Base-by-base conservation (phyloP, 1,140 invertebrate species). In the Odontomachus brunneus region DNA sequence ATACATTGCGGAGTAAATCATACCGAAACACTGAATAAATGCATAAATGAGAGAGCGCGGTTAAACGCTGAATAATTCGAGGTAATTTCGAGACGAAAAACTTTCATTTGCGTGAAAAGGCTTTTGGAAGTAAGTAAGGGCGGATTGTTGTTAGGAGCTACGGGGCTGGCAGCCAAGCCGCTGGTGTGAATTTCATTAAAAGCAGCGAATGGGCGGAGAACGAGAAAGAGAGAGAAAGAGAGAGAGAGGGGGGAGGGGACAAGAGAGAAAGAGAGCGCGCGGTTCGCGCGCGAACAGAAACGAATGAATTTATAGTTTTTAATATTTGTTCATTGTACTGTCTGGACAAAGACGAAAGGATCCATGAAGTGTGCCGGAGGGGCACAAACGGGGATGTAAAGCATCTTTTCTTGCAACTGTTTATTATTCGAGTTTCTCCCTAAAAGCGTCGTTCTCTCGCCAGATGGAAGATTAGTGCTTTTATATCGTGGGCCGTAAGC, bases 301-400 rank as follows among this genome's bases (percentile, higher is more conserved):
- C 67, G 85, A 90, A 89, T 86, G 83, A 90, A 90, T 90, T 90
- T 87, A 90, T 86, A 89, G 87, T 89, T 90, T 90, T 90, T 90
- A 90, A 90, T 90, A 90, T 89, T 89, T 89, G 88, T 90, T 85
- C 87, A 83, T 89, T 86, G 84, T 73, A n/a, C 24, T 63, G 84
- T 85, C 60, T 44, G 22, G 57, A 55, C 55, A 59, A 73, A 24
- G 29, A 71, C 29, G 82, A 75, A 53, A 26, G 44, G n/a, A 67
- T 15, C 19, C 26, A 9, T 49, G 24, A 22, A 44, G 26, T 9
- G 17, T 33, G 49, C 26, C 66, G n/a, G 14, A 53, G 51, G 59
- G 22, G 55, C 26, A 1, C 19, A n/a, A 12, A 33, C 29, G 29
- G 1, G 63, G 55, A 19, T 72, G 59, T 57, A 65, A 85, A 85